Evolutionary conservation across 2,113 vertebrate genomes (phyloP).

Genomic region (Salvelinus sp.): DNA sequence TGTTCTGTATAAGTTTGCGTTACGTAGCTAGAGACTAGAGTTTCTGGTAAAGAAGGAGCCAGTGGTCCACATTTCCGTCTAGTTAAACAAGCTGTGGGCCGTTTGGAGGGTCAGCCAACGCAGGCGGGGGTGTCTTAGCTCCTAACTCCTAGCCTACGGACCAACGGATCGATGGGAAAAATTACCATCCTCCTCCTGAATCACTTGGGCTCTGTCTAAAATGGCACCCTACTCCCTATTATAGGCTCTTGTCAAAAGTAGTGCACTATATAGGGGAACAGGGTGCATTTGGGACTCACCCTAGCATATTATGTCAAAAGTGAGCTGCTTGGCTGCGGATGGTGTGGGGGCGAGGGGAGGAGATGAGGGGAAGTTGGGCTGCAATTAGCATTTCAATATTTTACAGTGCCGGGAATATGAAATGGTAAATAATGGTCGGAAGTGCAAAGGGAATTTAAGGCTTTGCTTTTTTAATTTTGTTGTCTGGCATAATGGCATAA

Average conservation of each 20-base stretch:
- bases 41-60: background rate
- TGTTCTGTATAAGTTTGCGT: no score
- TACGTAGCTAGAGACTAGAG: no score
- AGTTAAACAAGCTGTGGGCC: slow-evolving; percentile 17
- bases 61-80: slow-evolving; percentile 8
- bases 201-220: background rate
- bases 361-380: background rate
- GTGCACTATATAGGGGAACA: no score
- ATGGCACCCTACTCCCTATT: no score
- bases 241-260: no score
- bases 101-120: slow-evolving; percentile 16
- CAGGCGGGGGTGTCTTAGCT: background rate
- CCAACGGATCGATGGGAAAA: slow-evolving; percentile 21
- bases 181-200: slow-evolving; percentile 21
- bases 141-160: background rate
- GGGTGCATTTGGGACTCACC: no score
- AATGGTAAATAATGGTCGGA: background rate
- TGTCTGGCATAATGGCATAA: no score
- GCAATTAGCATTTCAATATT: no score
- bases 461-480: no score
- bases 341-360: slow-evolving; percentile 14
- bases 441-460: no score
- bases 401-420: no score
- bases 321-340: background rate
- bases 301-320: slow-evolving; percentile 11